Percentiles rank a stretch among this genome's conserved stretches.
These are phyloP conservation scores for Sinocyclocheilus anophthalmus DNA, from an alignment of 2,113 vertebrate genomes.

Conservation along the genomic window DNA sequence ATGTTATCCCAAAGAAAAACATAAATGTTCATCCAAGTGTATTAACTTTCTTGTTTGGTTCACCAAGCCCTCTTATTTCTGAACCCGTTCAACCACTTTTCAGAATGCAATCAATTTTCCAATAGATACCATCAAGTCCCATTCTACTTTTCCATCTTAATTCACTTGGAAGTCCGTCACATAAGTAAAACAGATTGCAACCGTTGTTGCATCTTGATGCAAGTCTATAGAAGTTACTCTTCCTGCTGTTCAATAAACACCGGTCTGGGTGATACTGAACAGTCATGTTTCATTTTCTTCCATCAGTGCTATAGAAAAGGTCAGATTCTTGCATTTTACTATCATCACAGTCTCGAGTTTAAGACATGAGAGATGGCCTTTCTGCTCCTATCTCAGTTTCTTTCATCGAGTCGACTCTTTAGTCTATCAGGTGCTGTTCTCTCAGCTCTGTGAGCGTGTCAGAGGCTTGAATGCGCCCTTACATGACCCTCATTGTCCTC, in stretches of 20 bases:
- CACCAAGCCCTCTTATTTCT: not conserved
- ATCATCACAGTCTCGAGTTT: not conserved
- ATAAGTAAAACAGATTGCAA: not conserved
- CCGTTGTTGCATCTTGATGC: not conserved
- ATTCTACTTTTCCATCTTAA: not conserved
- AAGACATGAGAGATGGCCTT: conserved; percentile 19
- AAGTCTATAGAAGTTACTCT: not conserved
- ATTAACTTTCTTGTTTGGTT: not conserved
- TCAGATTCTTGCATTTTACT: conserved; percentile 9
- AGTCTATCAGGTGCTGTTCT: conserved; percentile 19
- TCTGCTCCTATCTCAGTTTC: conserved; percentile 13
- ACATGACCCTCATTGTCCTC: conserved; percentile 31
- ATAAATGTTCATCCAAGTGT: not conserved
- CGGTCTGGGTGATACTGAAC: not conserved
- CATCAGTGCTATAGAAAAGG: conserved; percentile 20
- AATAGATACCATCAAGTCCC: not conserved
- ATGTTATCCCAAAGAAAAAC: not conserved
- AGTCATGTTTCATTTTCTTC: conserved; percentile 6
- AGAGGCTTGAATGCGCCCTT: conserved; percentile 1
- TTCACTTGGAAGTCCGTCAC: not conserved
- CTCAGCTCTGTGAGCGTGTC: not conserved
- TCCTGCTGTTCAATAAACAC: conserved; percentile 1
- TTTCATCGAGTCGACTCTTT: conserved; percentile 9
- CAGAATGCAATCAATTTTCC: not conserved
- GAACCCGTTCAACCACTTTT: not conserved